These are phyloP conservation scores for Aptenodytes patagonicus DNA, from an alignment of 2,113 vertebrate species.

Conservation along the genomic window DNA sequence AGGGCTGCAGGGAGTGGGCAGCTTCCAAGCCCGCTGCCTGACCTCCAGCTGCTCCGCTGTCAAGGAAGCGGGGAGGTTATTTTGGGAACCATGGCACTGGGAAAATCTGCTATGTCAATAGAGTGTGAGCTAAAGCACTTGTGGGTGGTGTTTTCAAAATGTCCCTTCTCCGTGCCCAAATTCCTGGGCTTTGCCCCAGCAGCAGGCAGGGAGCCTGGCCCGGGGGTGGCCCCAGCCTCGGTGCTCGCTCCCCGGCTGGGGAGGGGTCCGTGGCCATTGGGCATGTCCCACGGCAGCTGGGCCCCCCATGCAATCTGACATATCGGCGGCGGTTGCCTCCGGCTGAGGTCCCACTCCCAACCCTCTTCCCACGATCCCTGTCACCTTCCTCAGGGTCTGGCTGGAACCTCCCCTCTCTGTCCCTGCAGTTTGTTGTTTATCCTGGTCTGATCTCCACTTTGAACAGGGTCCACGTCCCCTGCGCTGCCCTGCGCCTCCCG, in stretches of 20 bases:
- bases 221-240: background rate
- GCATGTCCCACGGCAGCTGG: fast-evolving
- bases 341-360: background rate
- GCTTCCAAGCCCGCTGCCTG: background rate
- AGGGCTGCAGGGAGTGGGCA: background rate
- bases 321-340: fast-evolving
- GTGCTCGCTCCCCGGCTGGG: fast-evolving
- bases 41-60: background rate
- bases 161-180: background rate
- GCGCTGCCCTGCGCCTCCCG: background rate
- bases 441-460: background rate
- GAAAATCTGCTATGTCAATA: background rate
- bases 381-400: background rate
- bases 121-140: background rate
- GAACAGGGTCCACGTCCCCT: background rate
- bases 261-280: background rate
- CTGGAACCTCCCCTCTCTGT: background rate
- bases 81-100: background rate
- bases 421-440: background rate
- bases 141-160: background rate
- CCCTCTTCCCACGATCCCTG: background rate
- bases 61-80: background rate
- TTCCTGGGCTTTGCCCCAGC: background rate
- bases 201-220: background rate
- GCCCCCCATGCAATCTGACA: background rate